Conservation (phyloP, 30 jellyfish, hydroid and myxozoan genomes). For the Nemopilema nomurai region DNA sequence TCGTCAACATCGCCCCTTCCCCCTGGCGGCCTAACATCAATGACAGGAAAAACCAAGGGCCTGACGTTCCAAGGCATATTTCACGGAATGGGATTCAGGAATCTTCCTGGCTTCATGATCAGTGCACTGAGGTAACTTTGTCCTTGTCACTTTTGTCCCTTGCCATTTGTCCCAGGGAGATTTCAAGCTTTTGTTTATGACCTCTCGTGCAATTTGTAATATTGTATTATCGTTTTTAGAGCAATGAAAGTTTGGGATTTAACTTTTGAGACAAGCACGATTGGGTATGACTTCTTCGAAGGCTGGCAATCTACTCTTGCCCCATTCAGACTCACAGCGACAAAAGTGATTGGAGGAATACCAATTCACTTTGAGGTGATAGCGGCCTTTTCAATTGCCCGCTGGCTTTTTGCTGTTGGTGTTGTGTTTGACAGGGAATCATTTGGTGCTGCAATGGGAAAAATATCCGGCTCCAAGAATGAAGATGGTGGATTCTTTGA, state of each 20-base stretch:
- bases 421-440: conserved; percentile 93
- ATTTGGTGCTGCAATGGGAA: conserved; percentile 89
- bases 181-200: too few species aligned
- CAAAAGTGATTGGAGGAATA: conserved; percentile 78
- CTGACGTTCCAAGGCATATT: conserved; percentile 72
- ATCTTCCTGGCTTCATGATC: conserved; percentile 56
- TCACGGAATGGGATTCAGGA: conserved; percentile 66
- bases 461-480: conserved; percentile 73
- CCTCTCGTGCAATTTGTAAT: too few species aligned
- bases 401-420: conserved; percentile 88
- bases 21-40: conserved; percentile 74
- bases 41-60: conserved; percentile 66
- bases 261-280: conserved; percentile 61
- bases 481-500: conserved; percentile 90
- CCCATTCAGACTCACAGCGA: conserved; percentile 85
- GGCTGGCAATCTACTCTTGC: conserved; percentile 74
- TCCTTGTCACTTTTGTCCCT: too few species aligned
- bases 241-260: conserved; percentile 86
- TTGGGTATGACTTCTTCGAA: conserved; percentile 80
- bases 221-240: conserved; percentile 41
- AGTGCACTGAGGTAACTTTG: conserved; percentile 67
- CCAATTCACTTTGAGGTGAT: conserved; percentile 87
- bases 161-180: neutral
- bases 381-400: conserved; percentile 40
- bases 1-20: conserved; percentile 69